Evolutionary conservation across 2,113 vertebrate species (phyloP).

Genomic region (Osmerus mordax): DNA sequence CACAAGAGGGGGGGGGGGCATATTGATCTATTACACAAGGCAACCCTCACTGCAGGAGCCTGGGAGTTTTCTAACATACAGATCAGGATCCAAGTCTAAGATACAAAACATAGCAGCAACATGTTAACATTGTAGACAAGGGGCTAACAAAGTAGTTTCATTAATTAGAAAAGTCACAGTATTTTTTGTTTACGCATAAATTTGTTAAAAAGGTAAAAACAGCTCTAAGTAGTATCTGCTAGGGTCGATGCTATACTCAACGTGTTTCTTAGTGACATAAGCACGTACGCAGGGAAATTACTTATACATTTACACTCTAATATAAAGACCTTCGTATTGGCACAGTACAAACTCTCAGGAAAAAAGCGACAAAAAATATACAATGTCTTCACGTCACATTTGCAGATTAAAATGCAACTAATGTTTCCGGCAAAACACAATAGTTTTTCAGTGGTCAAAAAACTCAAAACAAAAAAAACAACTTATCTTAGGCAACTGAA

Average conservation of each 20-base stretch:
- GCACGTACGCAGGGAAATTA: constrained; percentile 75
- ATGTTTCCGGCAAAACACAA: constrained; percentile 74
- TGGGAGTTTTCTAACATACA: constrained; percentile 70
- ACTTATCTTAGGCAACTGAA: constrained; percentile 72
- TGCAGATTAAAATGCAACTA: constrained; percentile 79
- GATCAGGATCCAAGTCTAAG: constrained; percentile 89
- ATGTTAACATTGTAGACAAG: constrained; percentile 88
- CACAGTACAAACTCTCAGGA: constrained; percentile 80
- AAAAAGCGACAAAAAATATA: constrained; percentile 79
- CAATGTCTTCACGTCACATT: constrained; percentile 81
- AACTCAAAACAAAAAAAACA: constrained; percentile 60
- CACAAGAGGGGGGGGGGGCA: constrained; percentile 80
- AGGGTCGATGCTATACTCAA: constrained; percentile 77
- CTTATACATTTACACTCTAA: constrained; percentile 79
- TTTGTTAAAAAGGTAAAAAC: constrained; percentile 84
- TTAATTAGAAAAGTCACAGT: constrained; percentile 87
- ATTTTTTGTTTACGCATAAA: constrained; percentile 78
- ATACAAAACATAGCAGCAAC: constrained; percentile 97
- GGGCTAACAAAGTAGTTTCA: constrained; percentile 92
- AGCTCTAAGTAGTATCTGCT: constrained; percentile 78
- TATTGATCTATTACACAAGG: constrained; percentile 84
- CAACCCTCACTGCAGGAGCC: constrained; percentile 78
- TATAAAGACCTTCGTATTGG: constrained; percentile 77
- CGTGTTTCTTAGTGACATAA: constrained; percentile 65
- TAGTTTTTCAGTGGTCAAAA: constrained; percentile 78